Evolutionary conservation across 2,888 invertebrate species (phyloP), one percentile per base, ranked within the genome.

Genomic region (Eristalis arbustorum): DNA sequence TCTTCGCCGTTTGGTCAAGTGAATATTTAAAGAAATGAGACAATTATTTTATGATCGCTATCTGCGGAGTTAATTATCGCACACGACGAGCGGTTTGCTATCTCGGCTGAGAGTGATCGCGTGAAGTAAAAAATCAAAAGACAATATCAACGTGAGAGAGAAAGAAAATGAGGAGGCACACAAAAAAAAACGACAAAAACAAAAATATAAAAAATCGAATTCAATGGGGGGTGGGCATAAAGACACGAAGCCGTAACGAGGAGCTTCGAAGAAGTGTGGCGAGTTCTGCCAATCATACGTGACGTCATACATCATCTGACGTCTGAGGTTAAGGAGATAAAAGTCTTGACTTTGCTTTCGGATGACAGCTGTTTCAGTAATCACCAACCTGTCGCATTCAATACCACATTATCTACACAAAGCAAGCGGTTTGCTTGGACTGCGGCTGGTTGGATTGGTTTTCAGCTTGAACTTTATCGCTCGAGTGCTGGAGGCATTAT

Each of bases 11-110:
- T n/a, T 72, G 11, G 3, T 14, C 14, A n/a, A n/a, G 62, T 56
- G 56, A 67, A 80, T 67, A 66, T 72, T 72, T 31, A 63, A 68
- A 57, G 40, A 67, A 79, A 73, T 61, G 49, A 66, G 56, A 73
- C 72, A 73, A 56, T 59, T 40, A 25, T 23, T 31, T 22, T 77
- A 56, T 25, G 69, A 78, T 78, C 64, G 18, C 42, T 71, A 78
- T 71, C 78, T 64, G 31, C 40, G 22, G 62, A 69, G 63, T 56
- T 71, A 57, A 77, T 77, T 73, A 61, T 77, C 25, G 40, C 56
- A 56, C 42, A 62, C 57, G 63, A 57, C 28, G 69, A 13, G 25
- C 25, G 14, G 34, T 31, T 31, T 28, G 71, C 11, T 78, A 72
- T 71, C 78, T 14, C 64, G 10, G 49, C 66, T 63, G 14, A 59